These are phyloP conservation scores for Gasteruption jaculator DNA, from an alignment of 2,888 invertebrate species.

Conservation along the genomic window DNA sequence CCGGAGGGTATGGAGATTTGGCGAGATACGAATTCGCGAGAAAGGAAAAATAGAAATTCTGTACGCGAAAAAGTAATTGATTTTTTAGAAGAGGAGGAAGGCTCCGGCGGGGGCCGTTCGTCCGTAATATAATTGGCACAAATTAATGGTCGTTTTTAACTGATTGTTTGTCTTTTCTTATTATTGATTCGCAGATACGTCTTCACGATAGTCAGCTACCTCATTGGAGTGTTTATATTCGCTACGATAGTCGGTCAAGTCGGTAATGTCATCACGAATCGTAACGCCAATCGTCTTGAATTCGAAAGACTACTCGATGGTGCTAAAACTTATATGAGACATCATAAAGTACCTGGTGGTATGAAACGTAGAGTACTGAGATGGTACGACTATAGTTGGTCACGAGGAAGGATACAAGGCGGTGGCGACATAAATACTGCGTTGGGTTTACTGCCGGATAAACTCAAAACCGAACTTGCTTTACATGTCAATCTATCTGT, in stretches of 20 bases:
- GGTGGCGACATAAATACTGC: constrained; percentile 96
- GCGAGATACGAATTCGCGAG: no score
- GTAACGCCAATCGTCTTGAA: constrained; percentile 92
- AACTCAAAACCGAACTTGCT: constrained; percentile 93
- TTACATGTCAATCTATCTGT: constrained; percentile 93
- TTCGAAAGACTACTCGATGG: constrained; percentile 92
- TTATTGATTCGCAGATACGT: constrained; percentile 68
- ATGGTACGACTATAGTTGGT: constrained; percentile 99
- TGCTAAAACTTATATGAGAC: constrained; percentile 95
- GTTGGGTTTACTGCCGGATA: constrained; percentile 87
- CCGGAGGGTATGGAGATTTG: no score
- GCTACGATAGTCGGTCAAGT: constrained; percentile 98
- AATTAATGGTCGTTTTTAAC: constrained; percentile 22
- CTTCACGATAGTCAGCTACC: constrained; percentile 94
- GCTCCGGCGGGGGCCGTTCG: constrained; percentile 51
- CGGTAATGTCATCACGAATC: constrained; percentile 94
- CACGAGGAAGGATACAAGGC: constrained; percentile 90
- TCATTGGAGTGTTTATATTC: constrained; percentile 96
- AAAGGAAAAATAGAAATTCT: constrained; percentile 7
- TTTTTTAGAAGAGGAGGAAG: constrained; percentile 44
- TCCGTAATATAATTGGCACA: constrained; percentile 28
- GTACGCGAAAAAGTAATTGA: not conserved
- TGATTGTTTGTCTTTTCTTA: constrained; percentile 24
- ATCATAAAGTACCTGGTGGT: constrained; percentile 92
- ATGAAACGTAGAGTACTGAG: constrained; percentile 94